Base-by-base conservation (phyloP, 1,140 invertebrate genomes). In the Vanessa tameamea region DNA sequence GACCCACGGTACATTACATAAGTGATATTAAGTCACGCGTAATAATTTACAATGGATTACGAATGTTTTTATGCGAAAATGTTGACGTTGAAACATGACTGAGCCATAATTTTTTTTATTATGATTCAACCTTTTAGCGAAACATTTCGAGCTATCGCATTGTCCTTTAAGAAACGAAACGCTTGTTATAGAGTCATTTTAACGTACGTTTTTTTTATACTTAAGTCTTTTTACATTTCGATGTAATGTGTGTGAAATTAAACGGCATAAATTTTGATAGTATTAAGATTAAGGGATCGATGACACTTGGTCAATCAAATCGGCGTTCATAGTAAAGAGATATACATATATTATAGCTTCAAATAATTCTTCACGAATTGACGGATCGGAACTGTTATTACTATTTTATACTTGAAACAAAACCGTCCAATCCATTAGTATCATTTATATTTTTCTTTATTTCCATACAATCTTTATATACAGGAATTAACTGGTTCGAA, bases 11-110 rank as follows among this genome's bases (percentile, higher is more conserved):
- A 59, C 26, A 78, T 79, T 75, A 73, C 75, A 81, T 81, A 81
- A 81, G 75, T 80, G 78, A 75, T 78, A 82, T 74, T 53, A 80
- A 82, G 78, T 82, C 80, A 82, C 78, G 80, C 74, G 74, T 78
- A 69, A 73, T 75, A 75, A 78, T 73, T 76, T 73, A 78, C 80
- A 82, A 82, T 78, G 73, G 80, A 76, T 78, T 77, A 72, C 63
- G 51, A 73, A 73, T 73, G 75, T 81, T 80, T 78, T 80, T 79
- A 70, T 77, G 75, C 75, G 72, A 77, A 77, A 74, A 23, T 64
- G 43, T 63, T 65, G 68, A 75, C 68, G 71, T 55, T 71, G 64
- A 66, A 79, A 79, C 74, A 79, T 79, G 78, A 78, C 69, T 72
- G 55, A 20, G 72, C 79, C 72, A 69, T 76, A 79, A 69, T 59